Percentiles rank a stretch among this genome's conserved stretches.
Evolutionary conservation across 2,113 vertebrate species (phyloP).

Genomic region (Athene cunicularia): DNA sequence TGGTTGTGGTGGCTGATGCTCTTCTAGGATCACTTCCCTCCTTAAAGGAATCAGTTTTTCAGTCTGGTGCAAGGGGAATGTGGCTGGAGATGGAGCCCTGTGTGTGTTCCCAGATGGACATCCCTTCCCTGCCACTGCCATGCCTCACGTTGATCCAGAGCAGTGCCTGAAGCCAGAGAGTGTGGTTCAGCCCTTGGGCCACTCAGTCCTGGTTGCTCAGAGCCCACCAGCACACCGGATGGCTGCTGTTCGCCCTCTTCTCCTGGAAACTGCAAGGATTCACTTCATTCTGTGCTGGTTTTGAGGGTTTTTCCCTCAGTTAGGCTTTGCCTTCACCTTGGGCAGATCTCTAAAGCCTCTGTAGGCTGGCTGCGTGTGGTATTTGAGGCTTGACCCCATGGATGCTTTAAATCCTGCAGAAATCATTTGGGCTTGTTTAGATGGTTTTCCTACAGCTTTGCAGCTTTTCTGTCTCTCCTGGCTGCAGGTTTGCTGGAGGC

Average conservation of each 20-base stretch:
- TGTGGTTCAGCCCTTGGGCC: accelerated
- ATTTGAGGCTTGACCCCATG: neutral
- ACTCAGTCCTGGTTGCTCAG: accelerated
- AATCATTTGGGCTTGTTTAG: neutral
- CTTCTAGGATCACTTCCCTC: neutral
- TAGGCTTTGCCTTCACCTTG: neutral
- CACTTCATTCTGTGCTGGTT: neutral
- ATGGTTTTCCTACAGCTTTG: neutral
- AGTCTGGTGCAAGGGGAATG: neutral
- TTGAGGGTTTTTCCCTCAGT: neutral
- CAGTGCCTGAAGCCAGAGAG: neutral
- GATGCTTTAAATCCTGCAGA: neutral
- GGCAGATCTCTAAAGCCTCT: neutral
- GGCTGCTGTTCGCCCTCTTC: neutral
- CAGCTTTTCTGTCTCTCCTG: neutral
- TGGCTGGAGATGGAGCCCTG: neutral
- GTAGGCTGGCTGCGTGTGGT: accelerated
- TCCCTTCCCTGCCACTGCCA: neutral
- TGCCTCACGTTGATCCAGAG: accelerated
- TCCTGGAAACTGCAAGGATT: neutral
- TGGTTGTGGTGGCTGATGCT: neutral
- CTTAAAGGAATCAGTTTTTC: neutral
- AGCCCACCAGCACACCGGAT: neutral
- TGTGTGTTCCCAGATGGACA: neutral
- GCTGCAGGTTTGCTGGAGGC: neutral